Percentiles rank a stretch among this genome's conserved stretches.
Evolutionary conservation across 2,113 vertebrate genomes (phyloP).

Genomic region (Symphodus melops): DNA sequence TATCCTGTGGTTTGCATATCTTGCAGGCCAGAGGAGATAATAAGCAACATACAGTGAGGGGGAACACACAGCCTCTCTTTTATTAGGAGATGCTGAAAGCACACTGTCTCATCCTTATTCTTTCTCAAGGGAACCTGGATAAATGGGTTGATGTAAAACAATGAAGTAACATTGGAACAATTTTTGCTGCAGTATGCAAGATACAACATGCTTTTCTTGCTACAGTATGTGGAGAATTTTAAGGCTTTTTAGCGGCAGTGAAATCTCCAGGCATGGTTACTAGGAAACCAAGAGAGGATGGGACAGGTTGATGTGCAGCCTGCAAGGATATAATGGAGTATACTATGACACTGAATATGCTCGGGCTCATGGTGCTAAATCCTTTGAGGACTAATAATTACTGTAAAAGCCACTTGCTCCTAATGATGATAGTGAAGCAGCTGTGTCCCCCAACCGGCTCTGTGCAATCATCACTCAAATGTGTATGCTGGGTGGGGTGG

Average conservation of each 20-base stretch:
- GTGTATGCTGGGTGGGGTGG: not conserved
- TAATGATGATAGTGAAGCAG: constrained; percentile 61
- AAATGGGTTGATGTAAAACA: not conserved
- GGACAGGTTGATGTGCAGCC: constrained; percentile 14
- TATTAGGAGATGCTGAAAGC: constrained; percentile 17
- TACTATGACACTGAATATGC: constrained; percentile 20
- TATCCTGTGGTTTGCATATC: constrained; percentile 35
- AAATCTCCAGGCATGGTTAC: constrained; percentile 7
- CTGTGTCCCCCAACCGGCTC: constrained; percentile 31
- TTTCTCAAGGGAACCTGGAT: constrained; percentile 22
- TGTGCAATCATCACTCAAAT: constrained; percentile 32
- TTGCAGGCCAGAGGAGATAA: constrained; percentile 16
- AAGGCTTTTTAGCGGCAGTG: not conserved
- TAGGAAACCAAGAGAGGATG: constrained; percentile 26
- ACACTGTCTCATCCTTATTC: not conserved
- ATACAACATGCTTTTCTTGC: not conserved
- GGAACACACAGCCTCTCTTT: constrained; percentile 18
- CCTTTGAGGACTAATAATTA: constrained; percentile 61
- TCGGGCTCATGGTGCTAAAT: constrained; percentile 36
- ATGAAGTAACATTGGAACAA: not conserved
- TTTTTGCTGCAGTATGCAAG: constrained; percentile 5
- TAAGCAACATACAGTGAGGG: constrained; percentile 7
- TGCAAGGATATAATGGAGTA: constrained; percentile 55
- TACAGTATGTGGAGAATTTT: constrained; percentile 17
- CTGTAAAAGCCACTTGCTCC: constrained; percentile 64